These are phyloP conservation scores for Entelurus aequoreus DNA, from an alignment of 2,113 vertebrate species.

Conservation along the genomic window DNA sequence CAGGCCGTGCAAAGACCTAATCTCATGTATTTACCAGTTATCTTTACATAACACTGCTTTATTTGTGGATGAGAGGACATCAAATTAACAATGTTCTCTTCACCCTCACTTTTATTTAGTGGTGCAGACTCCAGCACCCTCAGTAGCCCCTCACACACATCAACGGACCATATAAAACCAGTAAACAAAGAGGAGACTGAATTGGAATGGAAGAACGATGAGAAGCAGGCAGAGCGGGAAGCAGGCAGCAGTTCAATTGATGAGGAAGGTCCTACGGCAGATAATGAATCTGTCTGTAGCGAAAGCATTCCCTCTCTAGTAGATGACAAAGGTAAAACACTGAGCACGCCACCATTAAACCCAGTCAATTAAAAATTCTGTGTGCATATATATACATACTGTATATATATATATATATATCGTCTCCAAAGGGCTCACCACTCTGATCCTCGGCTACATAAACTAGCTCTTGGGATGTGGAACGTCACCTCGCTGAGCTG, in stretches of 20 bases:
- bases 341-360: not conserved
- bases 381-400: not conserved
- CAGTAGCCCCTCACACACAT: conserved; percentile 67
- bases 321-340: conserved; percentile 80
- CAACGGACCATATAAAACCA: conserved; percentile 68
- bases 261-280: conserved; percentile 75
- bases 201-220: conserved; percentile 69
- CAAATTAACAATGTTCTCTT: not conserved
- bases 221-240: conserved; percentile 63
- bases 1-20: conserved; percentile 75
- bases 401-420: too few relatives aligned
- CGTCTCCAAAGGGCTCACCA: too few relatives aligned
- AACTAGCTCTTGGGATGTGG: too few relatives aligned
- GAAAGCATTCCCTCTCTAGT: conserved; percentile 75
- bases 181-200: conserved; percentile 56
- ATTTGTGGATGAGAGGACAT: not conserved
- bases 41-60: not conserved
- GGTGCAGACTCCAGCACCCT: conserved; percentile 67
- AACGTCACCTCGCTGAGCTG: too few relatives aligned
- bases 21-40: conserved; percentile 68
- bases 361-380: not conserved
- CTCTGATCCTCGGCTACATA: too few relatives aligned
- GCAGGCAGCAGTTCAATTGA: conserved; percentile 73
- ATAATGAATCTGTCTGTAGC: conserved; percentile 79
- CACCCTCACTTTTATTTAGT: conserved; percentile 27